A percentile compares a stretch with the other conserved stretches of the same genome.
phyloP scores from a whole-genome alignment of 2,113 vertebrate species.

The Pantherophis guttatus region DNA sequence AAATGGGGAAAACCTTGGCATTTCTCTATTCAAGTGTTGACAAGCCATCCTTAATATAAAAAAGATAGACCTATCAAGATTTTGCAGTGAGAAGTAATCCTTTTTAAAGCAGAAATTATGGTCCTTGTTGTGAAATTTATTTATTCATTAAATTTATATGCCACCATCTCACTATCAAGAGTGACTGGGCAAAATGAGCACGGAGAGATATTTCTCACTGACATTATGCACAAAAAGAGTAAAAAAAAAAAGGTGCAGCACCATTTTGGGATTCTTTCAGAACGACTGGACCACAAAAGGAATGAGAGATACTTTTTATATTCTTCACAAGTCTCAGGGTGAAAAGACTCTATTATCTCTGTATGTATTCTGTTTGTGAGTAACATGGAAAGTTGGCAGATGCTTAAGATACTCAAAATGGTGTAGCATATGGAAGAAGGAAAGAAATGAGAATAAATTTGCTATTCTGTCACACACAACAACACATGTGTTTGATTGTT shows the following conservation, averaged over 20 bases:
- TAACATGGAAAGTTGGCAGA: neutral
- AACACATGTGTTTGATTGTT: neutral
- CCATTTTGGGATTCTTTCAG: neutral
- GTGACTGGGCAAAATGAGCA: neutral
- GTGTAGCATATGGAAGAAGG: neutral
- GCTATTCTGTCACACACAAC: neutral
- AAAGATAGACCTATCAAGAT: neutral
- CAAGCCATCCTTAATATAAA: neutral
- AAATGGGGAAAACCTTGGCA: neutral
- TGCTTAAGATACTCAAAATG: neutral
- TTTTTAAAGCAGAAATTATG: neutral
- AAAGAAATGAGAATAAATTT: neutral
- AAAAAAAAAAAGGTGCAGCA: neutral
- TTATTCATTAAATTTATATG: neutral
- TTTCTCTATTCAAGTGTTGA: neutral
- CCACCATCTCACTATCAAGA: neutral
- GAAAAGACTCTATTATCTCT: neutral
- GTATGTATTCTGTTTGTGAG: neutral
- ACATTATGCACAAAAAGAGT: neutral
- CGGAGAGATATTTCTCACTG: neutral
- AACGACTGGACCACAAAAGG: neutral
- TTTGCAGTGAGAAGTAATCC: neutral
- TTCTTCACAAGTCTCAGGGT: neutral
- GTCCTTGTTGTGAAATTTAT: neutral
- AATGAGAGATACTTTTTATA: neutral